phyloP scores from a whole-genome alignment of 2,113 vertebrate species.

The Mormoops blainvillei region DNA sequence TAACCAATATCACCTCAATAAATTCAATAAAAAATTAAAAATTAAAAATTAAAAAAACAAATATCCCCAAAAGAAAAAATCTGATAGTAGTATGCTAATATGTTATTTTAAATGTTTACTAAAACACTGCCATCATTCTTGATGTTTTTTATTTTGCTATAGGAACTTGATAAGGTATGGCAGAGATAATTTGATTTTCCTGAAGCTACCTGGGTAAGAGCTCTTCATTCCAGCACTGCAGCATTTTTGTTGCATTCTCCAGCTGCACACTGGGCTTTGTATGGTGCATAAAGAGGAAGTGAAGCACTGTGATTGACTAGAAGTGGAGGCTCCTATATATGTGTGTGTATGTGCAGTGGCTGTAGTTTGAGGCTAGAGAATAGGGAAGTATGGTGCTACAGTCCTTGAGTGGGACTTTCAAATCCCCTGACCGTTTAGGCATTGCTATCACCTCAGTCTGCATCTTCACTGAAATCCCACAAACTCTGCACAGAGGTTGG shows the following conservation, averaged over 20 bases:
- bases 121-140: not conserved
- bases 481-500: not conserved
- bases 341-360: too few species aligned
- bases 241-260: not conserved
- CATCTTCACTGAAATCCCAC: not conserved
- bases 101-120: not conserved
- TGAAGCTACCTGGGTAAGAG: not conserved
- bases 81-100: not conserved
- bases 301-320: too few species aligned
- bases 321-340: not conserved
- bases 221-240: not conserved
- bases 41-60: too few species aligned
- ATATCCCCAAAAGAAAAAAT: too few species aligned
- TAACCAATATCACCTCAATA: too few species aligned
- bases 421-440: not conserved
- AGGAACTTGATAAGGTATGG: not conserved
- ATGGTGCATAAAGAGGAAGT: not conserved
- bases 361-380: not conserved
- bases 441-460: not conserved
- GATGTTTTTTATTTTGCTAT: not conserved
- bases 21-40: too few species aligned
- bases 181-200: not conserved
- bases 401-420: not conserved
- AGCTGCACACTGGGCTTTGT: not conserved
- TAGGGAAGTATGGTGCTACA: not conserved